Conservation (phyloP, 2,888 invertebrate genomes). For the Hartigia nigra region DNA sequence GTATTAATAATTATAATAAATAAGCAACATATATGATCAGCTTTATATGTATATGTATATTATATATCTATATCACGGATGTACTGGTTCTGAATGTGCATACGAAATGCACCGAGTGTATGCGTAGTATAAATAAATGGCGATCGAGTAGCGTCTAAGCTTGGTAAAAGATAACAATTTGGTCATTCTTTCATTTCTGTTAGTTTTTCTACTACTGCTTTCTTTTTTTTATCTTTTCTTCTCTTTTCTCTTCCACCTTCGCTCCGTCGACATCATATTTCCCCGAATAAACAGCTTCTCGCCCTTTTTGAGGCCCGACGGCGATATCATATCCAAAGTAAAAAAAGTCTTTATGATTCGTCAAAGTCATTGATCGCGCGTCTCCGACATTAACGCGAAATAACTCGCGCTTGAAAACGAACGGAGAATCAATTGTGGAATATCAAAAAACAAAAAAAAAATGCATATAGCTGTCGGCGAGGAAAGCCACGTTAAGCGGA, state of each 20-base stretch:
- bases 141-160: constrained; percentile 7
- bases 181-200: neutral
- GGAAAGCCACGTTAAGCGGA: neutral
- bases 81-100: constrained; percentile 56
- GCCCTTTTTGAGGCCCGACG: too few species aligned
- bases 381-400: neutral
- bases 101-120: constrained; percentile 20
- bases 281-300: too few species aligned
- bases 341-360: neutral
- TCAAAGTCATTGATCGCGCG: neutral
- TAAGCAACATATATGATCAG: constrained; percentile 54
- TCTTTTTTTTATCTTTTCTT: neutral
- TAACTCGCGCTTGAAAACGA: neutral
- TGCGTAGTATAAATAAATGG: constrained; percentile 11
- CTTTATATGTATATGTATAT: constrained; percentile 42
- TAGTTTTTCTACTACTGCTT: neutral
- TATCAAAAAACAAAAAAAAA: neutral
- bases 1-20: constrained; percentile 52
- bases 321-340: neutral
- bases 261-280: neutral
- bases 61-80: constrained; percentile 56
- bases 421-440: neutral
- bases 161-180: neutral
- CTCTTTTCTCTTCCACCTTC: neutral
- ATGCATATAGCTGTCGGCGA: neutral